Base-by-base conservation (phyloP, 2,113 vertebrate species). In the Psephotus haematonotus region DNA sequence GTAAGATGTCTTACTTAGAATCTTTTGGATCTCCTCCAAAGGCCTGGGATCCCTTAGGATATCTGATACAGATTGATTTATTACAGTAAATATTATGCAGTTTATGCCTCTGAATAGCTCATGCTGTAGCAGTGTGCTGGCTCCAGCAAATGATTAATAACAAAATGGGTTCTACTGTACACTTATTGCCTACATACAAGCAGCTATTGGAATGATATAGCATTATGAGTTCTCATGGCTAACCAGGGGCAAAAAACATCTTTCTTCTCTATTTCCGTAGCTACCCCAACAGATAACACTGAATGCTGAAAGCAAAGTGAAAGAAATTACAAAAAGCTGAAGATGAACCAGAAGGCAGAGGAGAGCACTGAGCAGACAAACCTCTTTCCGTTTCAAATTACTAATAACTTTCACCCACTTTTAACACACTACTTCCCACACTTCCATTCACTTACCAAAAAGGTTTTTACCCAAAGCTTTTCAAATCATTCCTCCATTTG, bases 211-310 rank as follows among this genome's bases (percentile, higher is more conserved):
- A 92, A 96, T 96, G 96, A 98, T 93, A 91, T 35, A 98, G 82
- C 90, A 72, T 92, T 96, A 96, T 95, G 95, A 97, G 88, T 80
- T 97, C 92, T 95, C 95, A 96, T 63, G 91, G 92, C 88, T 97
- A 95, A 97, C 97, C 95, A 97, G 95, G 47, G 95, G 96, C 95
- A 96, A 97, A 97, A 96, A 94, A 3, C 65, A 87, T 95, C 91
- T 82, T 89, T 95, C 84, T 92, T 74, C 57, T 90, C 72, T 76
- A 72, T 93, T 93, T 93, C 81, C 88, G 10, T n/a, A 84, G 52
- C 77, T 74, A 68, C 23, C 29, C 46, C 59, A 77, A 63, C 62
- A 94, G 64, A 87, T 81, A 88, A 69, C 12, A 71, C 8, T 9
- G 47, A 90, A 62, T 89, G 90, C 74, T 75, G 91, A 86, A 83